These are phyloP conservation scores for Drosophila monieri DNA, from an alignment of 2,888 invertebrate genomes.

Conservation along the genomic window DNA sequence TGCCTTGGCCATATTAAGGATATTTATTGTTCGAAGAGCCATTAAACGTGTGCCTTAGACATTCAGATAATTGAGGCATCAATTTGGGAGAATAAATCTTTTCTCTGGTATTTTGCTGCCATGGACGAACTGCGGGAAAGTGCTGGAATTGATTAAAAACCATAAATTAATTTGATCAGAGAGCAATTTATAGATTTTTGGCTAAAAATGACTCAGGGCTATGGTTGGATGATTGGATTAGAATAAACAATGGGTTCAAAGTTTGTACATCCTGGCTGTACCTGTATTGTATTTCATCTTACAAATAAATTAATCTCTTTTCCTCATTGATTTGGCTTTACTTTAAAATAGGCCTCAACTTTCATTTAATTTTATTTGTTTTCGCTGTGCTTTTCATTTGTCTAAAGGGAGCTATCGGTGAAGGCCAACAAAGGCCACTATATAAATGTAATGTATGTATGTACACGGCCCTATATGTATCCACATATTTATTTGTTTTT, in stretches of 20 bases:
- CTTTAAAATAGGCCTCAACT: constrained; percentile 24
- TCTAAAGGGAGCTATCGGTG: constrained; percentile 47
- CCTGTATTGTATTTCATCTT: background rate
- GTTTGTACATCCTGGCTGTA: background rate
- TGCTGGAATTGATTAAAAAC: constrained; percentile 20
- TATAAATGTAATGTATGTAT: constrained; percentile 6
- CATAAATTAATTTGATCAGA: constrained; percentile 7
- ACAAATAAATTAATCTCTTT: background rate
- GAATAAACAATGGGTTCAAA: background rate
- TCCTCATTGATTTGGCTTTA: constrained; percentile 22
- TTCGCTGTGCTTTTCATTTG: constrained; percentile 42
- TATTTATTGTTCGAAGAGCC: constrained; percentile 26
- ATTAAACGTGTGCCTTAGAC: constrained; percentile 27
- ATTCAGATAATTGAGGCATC: constrained; percentile 41
- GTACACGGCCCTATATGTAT: constrained; percentile 9
- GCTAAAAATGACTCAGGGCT: background rate
- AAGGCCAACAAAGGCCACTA: constrained; percentile 26
- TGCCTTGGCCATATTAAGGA: background rate
- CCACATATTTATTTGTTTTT: background rate
- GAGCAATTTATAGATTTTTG: background rate
- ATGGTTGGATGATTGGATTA: constrained; percentile 3
- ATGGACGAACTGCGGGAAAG: background rate
- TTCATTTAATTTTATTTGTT: constrained; percentile 62
- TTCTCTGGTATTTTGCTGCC: constrained; percentile 3
- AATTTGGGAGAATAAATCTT: constrained; percentile 22